These are phyloP conservation scores for Saccostrea echinata DNA, from an alignment of 1,140 invertebrate species.

Conservation along the genomic window DNA sequence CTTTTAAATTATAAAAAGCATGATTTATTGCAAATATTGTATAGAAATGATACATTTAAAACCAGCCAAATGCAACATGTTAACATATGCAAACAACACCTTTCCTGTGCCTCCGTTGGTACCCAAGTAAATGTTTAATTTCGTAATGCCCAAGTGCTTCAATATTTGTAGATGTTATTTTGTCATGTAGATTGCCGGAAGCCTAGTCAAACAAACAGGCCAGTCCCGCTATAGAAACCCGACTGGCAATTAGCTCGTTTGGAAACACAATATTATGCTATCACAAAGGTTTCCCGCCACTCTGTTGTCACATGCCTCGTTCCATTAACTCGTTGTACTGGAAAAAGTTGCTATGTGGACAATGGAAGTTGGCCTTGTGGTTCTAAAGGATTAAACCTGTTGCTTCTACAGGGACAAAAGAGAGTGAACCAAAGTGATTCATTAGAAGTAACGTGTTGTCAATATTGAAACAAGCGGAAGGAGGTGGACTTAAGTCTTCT, in stretches of 20 bases:
- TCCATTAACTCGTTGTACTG: slow-evolving; percentile 33
- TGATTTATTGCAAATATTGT: no score
- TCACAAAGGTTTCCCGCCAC: slow-evolving; percentile 35
- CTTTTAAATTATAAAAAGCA: no score
- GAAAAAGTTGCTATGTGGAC: slow-evolving; percentile 23
- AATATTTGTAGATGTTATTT: slow-evolving; percentile 36
- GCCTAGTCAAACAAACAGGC: slow-evolving; percentile 19
- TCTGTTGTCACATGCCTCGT: slow-evolving; percentile 13
- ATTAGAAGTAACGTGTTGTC: slow-evolving; percentile 13
- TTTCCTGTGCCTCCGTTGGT: slow-evolving; percentile 16
- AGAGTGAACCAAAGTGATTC: slow-evolving; percentile 3
- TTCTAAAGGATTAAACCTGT: slow-evolving; percentile 32
- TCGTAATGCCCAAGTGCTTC: slow-evolving; percentile 30
- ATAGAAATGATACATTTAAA: neutral
- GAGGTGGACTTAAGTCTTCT: slow-evolving; percentile 3
- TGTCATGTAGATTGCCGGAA: slow-evolving; percentile 17
- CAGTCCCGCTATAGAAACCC: neutral
- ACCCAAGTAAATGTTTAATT: slow-evolving; percentile 14
- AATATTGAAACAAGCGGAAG: slow-evolving; percentile 37
- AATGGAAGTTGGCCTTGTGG: slow-evolving; percentile 10
- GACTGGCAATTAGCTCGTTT: slow-evolving; percentile 30
- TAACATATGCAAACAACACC: neutral
- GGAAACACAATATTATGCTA: slow-evolving; percentile 37
- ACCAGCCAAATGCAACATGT: neutral
- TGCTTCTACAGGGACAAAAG: slow-evolving; percentile 16